Base-by-base conservation (phyloP, 1,140 invertebrate genomes). In the Notospermus geniculatus region DNA sequence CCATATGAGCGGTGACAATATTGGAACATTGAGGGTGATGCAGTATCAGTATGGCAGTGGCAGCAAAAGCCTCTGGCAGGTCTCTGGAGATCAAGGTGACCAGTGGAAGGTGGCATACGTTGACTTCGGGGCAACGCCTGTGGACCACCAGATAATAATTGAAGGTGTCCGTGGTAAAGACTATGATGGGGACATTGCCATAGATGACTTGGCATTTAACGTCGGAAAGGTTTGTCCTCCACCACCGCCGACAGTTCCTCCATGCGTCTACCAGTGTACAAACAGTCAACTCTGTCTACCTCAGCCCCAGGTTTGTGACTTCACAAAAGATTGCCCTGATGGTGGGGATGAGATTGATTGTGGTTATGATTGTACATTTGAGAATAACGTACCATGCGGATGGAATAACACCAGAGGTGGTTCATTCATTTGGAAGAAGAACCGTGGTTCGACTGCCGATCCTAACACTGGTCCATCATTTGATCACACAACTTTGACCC, bases 1-100 rank as follows among this genome's bases (percentile, higher is more conserved):
- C 70, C 89, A 90, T 69, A 91, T 92, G 90, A 89, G 85, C 70
- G 90, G 90, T 13, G 19, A 13, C n/a, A 54, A 57, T 17, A 69
- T 74, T 61, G 77, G 72, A 19, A 63, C 59, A 36, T 64, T 79
- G 0, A 70, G 75, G 62, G 57, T 77, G 9, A 50, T 50, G n/a
- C 46, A 50, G 25, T 23, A 50, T 9, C 25, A 19, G 46, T 27
- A 23, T 19, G 25, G 25, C 25, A 50, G 19, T 27, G n/a, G 19
- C 46, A 27, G n/a, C 19, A 50, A 50, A n/a, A 27, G 4, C 4
- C n/a, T 50, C n/a, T 50, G 46, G 46, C n/a, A 19, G 46, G n/a
- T 50, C 19, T 23, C 46, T n/a, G 46, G 46, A 19, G 46, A 50
- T n/a, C 46, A 50, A 50, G 19, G 25, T 9, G 77, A 71, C 25